Percentiles rank a stretch among this genome's conserved stretches.
Evolutionary conservation across 2,888 invertebrate species (phyloP).

Genomic region (Hirtodrosophila trivittata): DNA sequence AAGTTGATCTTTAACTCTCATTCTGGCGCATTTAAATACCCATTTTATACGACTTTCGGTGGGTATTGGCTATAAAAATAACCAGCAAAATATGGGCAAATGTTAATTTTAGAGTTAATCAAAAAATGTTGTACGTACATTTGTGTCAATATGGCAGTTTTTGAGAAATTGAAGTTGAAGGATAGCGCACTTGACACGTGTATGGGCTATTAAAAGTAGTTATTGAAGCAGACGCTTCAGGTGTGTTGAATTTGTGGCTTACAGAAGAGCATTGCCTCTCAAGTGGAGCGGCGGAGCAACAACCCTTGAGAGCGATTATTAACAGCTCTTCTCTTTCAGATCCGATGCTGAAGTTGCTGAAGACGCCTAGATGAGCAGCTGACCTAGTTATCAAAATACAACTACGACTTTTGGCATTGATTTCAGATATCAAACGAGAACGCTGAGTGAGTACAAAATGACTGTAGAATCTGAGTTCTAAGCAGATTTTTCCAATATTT

Average conservation of each 20-base stretch:
- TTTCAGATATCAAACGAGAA: not conserved
- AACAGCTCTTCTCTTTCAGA: not conserved
- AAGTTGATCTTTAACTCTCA: too few relatives aligned
- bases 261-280: not conserved
- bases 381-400: constrained; percentile 25
- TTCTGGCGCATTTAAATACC: too few relatives aligned
- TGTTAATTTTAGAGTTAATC: too few relatives aligned
- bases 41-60: too few relatives aligned
- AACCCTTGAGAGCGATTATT: constrained; percentile 27
- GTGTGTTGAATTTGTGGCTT: constrained; percentile 7
- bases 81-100: too few relatives aligned
- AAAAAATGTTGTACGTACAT: too few relatives aligned
- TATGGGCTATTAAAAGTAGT: constrained; percentile 14
- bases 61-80: too few relatives aligned
- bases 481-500: too few relatives aligned
- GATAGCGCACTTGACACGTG: constrained; percentile 54
- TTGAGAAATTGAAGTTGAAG: constrained; percentile 44
- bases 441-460: too few relatives aligned
- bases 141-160: too few relatives aligned
- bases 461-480: too few relatives aligned
- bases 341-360: too few relatives aligned
- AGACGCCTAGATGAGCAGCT: not conserved
- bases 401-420: constrained; percentile 14
- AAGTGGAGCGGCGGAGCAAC: constrained; percentile 21
- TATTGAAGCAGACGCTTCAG: constrained; percentile 12